These are phyloP conservation scores for Nyctibius bracteatus DNA, from an alignment of 2,113 vertebrate species.

Conservation along the genomic window DNA sequence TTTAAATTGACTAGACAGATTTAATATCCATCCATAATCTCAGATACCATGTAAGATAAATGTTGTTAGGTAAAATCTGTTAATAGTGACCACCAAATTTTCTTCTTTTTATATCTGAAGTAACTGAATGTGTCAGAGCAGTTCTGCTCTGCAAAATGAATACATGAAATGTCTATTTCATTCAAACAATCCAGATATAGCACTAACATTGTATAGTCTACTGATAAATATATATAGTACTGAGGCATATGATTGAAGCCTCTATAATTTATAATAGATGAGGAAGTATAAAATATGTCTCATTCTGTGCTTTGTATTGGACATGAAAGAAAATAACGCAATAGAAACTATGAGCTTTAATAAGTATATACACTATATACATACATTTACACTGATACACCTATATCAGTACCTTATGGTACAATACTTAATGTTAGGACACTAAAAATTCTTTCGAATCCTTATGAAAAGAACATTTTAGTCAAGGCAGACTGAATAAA, in stretches of 20 bases:
- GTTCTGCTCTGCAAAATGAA: not conserved
- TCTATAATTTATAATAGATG: not conserved
- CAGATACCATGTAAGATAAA: not conserved
- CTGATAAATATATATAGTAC: not conserved
- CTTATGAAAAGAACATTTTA: not conserved
- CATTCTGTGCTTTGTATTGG: not conserved
- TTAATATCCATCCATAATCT: not conserved
- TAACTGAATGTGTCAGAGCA: not conserved
- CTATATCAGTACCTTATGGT: accelerated
- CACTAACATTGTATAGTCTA: not conserved
- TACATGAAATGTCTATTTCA: not conserved
- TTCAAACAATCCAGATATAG: not conserved
- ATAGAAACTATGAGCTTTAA: not conserved
- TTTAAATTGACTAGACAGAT: not conserved
- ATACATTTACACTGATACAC: not conserved
- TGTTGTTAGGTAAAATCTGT: not conserved
- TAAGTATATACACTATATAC: not conserved
- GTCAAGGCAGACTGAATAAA: not conserved
- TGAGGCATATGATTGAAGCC: not conserved
- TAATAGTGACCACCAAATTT: not conserved
- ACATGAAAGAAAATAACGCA: not conserved
- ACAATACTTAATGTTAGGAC: not conserved
- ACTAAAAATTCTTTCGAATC: not conserved
- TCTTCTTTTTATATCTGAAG: not conserved
- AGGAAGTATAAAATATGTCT: not conserved